Evolutionary conservation across 2,888 invertebrate species (phyloP).

Genomic region (Quadroppia sp.): DNA sequence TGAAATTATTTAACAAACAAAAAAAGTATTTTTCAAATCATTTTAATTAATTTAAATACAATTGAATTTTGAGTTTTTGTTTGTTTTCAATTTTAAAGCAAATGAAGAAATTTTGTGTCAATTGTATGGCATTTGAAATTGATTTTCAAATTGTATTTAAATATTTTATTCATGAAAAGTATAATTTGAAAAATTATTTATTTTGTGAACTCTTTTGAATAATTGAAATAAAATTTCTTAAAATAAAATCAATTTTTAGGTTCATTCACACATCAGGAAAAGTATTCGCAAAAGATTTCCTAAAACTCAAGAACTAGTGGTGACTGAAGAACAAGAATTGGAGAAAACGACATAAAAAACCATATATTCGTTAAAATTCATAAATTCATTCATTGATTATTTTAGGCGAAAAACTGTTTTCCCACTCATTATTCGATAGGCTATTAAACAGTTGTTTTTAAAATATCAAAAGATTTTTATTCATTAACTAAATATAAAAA

Average conservation of each 20-base stretch:
- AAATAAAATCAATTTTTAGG: constrained; percentile 18
- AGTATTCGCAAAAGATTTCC: constrained; percentile 14
- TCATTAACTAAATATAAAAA: not conserved
- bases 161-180: not conserved
- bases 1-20: not conserved
- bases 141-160: not conserved
- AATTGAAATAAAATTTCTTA: not conserved
- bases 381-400: not conserved
- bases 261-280: constrained; percentile 25
- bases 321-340: constrained; percentile 19
- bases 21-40: not conserved
- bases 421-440: not conserved
- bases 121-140: not conserved
- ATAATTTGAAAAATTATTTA: not conserved
- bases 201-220: not conserved
- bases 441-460: not conserved
- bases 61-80: not conserved
- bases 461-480: not conserved
- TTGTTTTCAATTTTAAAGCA: too few species aligned
- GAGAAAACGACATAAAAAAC: constrained; percentile 18
- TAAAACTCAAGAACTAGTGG: not conserved
- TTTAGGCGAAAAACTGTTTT: not conserved
- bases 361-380: not conserved
- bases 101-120: too few species aligned
- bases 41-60: not conserved